These are phyloP conservation scores for Paratrypauchen microcephalus DNA, from an alignment of 2,797 vertebrate species.

Conservation along the genomic window DNA sequence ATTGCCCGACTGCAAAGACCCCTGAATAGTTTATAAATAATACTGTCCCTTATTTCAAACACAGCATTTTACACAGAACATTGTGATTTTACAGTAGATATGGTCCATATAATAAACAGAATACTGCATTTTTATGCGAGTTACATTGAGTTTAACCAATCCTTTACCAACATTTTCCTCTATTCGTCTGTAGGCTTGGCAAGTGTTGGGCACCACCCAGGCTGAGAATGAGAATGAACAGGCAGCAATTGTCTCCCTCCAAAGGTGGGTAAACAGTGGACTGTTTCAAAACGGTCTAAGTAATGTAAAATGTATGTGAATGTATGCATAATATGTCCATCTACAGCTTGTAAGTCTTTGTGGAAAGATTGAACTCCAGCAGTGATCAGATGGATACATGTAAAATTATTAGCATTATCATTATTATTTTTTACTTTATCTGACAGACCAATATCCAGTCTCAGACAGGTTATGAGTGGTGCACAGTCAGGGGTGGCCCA, in stretches of 20 bases:
- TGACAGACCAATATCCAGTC: constrained; percentile 16
- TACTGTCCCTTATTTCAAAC: constrained; percentile 43
- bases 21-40: constrained; percentile 59
- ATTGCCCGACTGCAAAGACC: constrained; percentile 60
- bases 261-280: constrained; percentile 83
- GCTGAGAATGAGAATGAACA: constrained; percentile 99
- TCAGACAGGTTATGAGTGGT: constrained; percentile 24
- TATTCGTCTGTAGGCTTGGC: constrained; percentile 88
- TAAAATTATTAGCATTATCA: too few relatives aligned
- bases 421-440: too few relatives aligned
- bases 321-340: not conserved
- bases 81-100: constrained; percentile 14
- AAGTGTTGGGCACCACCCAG: constrained; percentile 95
- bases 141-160: not conserved
- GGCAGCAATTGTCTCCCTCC: constrained; percentile 96
- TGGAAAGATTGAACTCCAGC: not conserved
- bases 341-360: not conserved
- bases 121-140: not conserved
- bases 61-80: constrained; percentile 38
- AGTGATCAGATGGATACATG: not conserved
- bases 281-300: not conserved
- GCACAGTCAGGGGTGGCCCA: constrained; percentile 56
- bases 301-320: not conserved
- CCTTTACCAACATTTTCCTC: constrained; percentile 11
- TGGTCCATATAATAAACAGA: not conserved